Evolutionary conservation across 2,888 invertebrate species (phyloP), one percentile per base, ranked within the genome.

Genomic region (Xanthostigma xanthostigma): DNA sequence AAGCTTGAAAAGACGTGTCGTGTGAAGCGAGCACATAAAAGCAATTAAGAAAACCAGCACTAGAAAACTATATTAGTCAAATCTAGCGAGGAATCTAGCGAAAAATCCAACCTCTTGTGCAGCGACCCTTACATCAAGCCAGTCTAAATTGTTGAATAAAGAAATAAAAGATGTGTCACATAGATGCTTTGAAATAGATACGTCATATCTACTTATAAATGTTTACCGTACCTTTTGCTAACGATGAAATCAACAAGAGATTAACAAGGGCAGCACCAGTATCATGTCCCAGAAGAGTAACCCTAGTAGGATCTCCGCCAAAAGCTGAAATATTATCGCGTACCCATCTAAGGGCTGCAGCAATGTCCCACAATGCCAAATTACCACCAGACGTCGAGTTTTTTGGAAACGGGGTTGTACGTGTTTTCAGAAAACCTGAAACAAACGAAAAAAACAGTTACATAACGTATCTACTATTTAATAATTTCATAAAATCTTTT

Each of bases 211-310:
- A 48, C 17, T 35, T 34, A 9, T 10, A 27, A 33, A 43, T 36
- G 27, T n/a, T 14, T 11, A 10, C 14, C 44, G 56, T 61, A 82
- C 84, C 83, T 73, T 80, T 84, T 44, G 83, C 79, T 34, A 81
- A 79, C 0, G 89, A 85, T 46, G 89, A 79, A 59, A 91, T 78
- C 60, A 92, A 79, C 49, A 93, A 74, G 40, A 90, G 75, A 65
- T 89, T 89, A 54, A 81, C 88, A 37, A 91, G 72, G 2, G 89
- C 86, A 0, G 91, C 92, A 1, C 91, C 93, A 4, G 85, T 84
- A 46, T 84, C 86, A 69, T 92, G 91, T 2, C 89, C 93, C 54
- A 86, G 75, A 40, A 93, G 68, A 27, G 91, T 91, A 52, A 93
- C 79, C 46, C 86, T 73, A 43, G 74, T 69, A 1, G 86, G 81